Base-by-base conservation (phyloP, 2,888 invertebrate species). In the Sinelater perroti region DNA sequence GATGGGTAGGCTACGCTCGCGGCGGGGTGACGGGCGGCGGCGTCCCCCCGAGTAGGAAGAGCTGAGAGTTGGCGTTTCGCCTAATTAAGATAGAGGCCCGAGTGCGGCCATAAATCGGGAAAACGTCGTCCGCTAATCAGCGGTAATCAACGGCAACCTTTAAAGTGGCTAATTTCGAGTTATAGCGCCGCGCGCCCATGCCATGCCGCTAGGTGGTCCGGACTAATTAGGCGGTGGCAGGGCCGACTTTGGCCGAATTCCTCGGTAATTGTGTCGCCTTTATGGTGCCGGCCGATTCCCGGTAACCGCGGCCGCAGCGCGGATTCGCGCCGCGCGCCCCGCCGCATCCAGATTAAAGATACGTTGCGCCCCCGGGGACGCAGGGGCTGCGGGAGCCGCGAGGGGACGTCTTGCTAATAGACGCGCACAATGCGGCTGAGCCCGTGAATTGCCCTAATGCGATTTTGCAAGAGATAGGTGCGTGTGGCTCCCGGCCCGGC, bases 391-490 rank as follows among this genome's bases (percentile, higher is more conserved):
- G 64, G 65, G 64, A 67, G 65, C 67, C 57, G 60, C 60, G 44
- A 28, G 51, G 63, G 66, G 64, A 60, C 62, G 58, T 58, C 60
- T 35, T 56, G 47, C 56, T 57, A 55, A 57, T 58, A 58, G 65
- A 63, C 59, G 52, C 60, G 47, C 58, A 65, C 62, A 60, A 62
- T 62, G 51, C 62, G 53, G 65, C 58, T 63, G 63, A 65, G 60
- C 58, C 57, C 60, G 47, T 58, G 62, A 67, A 68, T 68, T 67
- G 67, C 56, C 62, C 47, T 67, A 67, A 67, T 67, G 64, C 67
- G 67, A 66, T 67, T 69, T 62, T 50, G 21, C 33, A 49, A 52
- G 45, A 56, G 50, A 30, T 46, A 49, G 28, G 28, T 28, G 10
- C 53, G 24, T 45, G 42, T n/a, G n/a, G n/a, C n/a, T n/a, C n/a